Base-by-base conservation (phyloP, 1,140 invertebrate genomes). In the Ostrea denselamellosa region DNA sequence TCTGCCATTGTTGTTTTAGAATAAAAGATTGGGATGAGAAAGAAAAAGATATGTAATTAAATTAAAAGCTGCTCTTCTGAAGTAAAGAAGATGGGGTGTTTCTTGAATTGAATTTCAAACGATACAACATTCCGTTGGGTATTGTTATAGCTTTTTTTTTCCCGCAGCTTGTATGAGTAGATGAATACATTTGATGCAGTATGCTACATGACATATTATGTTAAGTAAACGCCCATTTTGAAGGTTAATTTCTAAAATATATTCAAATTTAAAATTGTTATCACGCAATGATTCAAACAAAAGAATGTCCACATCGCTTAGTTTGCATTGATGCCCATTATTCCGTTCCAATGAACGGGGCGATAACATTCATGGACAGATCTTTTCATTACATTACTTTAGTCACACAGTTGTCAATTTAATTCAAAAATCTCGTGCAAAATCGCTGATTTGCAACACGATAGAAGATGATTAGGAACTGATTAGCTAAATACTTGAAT, bases 381-480 rank as follows among this genome's bases (percentile, higher is more conserved):
- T 77, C 68, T 34, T 25, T 44, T 34, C 22, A 25, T 77, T 9
- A 14, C 68, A 77, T 17, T 28, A 28, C 14, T n/a, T 77, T 77
- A 77, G 68, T 25, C 68, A 77, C 28, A 34, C 12, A 34, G 22
- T 28, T 77, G 68, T 77, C 10, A 77, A 28, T 28, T 28, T 77
- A 28, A 77, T 77, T 34, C 25, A 77, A 25, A 77, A 25, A 77
- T 14, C 9, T 77, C 68, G 25, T 77, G 68, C 22, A 77, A 34
- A 77, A 77, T 77, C 68, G 68, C 68, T 77, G 68, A 77, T 77
- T 77, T 77, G 25, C 68, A 77, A 77, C 68, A 34, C 25, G 68
- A 77, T 77, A 77, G 68, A 77, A 77, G 68, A 34, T 77, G 25
- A 77, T 77, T 77, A 77, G 68, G 68, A 34, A 77, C 68, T 34